Evolutionary conservation across 1,140 invertebrate genomes (phyloP), one percentile per base, ranked within the genome.

Genomic region (Drosophila orosa): DNA sequence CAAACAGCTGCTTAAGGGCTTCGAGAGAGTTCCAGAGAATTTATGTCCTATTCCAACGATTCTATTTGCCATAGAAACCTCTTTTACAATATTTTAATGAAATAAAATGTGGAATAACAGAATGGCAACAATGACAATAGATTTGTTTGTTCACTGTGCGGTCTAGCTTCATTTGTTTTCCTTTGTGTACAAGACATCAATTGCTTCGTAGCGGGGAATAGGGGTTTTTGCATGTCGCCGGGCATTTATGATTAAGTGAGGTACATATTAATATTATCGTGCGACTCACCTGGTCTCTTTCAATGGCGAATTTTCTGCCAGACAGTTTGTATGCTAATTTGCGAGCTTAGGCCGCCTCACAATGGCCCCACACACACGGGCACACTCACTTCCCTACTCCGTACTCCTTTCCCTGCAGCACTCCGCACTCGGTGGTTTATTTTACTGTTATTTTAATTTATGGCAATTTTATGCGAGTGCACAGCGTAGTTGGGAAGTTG

Each of bases 241-340:
- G 84, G 75, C 84, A 87, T 89, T 87, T 87, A 89, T 89, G 83
- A 87, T 87, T 87, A 87, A 89, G 71, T 87, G 83, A 75, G 62
- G 71, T 79, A 75, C 74, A 83, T 78, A 83, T 83, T 83, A 79
- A 83, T 61, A 79, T 79, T 74, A 83, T 83, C 79, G 79, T 81
- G 79, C 84, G 79, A 87, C 79, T 77, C 80, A 89, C 75, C 84
- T 87, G 80, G 74, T 56, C 71, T 56, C 69, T 65, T 63, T 74
- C 50, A 74, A 74, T 74, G 37, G 54, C 47, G 73, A 52, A 65
- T 76, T 75, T 81, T 76, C 83, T 87, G 79, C 57, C 83, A 87
- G 83, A 87, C 83, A 89, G 84, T 87, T 87, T 89, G 84, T 87
- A 87, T 87, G 83, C 84, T 87, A 89, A 87, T 87, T 87, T 89